A percentile compares a stretch with the other conserved stretches of the same genome.
Evolutionary conservation across 2,113 vertebrate species (phyloP).

Genomic region (Naja naja): DNA sequence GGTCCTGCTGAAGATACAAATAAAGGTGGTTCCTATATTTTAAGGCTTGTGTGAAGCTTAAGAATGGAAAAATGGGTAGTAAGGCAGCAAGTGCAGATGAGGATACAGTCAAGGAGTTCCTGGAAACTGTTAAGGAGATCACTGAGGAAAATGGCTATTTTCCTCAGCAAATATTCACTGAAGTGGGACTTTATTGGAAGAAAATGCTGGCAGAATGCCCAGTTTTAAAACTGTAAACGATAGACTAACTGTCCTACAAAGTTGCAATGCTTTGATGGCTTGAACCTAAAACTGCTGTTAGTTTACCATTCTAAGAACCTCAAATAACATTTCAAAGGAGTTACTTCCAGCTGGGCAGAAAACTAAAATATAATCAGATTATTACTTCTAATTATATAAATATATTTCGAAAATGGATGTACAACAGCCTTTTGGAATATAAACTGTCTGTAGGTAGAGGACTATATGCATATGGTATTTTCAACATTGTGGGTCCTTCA

Average conservation of each 20-base stretch:
- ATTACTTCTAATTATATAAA: no score
- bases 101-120: neutral
- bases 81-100: neutral
- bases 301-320: neutral
- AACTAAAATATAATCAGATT: neutral
- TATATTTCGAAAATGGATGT: neutral
- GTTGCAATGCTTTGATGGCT: neutral
- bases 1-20: neutral
- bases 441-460: neutral
- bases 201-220: neutral
- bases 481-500: neutral
- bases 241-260: neutral
- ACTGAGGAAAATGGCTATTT: neutral
- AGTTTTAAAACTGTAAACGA: neutral
- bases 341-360: neutral
- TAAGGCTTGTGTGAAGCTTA: neutral
- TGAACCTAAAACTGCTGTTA: neutral
- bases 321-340: no score
- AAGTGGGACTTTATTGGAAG: neutral
- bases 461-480: neutral
- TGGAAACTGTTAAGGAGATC: neutral
- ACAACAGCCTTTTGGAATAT: neutral
- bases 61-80: neutral
- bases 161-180: neutral
- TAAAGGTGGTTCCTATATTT: neutral